phyloP scores from a whole-genome alignment of 1,140 invertebrate genomes.

The Calliphora vicina region DNA sequence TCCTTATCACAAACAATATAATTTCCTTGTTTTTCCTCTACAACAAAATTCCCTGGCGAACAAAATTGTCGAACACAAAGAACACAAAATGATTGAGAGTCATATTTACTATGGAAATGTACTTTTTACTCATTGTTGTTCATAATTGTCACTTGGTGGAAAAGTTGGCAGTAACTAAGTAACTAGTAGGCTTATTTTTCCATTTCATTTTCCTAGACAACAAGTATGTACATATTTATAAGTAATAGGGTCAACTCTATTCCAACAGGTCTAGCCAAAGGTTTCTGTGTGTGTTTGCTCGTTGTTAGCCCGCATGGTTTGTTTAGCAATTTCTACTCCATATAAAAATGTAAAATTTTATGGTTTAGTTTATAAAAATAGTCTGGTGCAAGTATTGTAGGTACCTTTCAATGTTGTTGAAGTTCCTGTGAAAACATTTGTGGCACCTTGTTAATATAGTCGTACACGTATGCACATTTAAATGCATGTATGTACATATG shows the following conservation, averaged over 20 bases:
- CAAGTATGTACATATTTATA: no score
- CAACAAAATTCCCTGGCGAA: not conserved
- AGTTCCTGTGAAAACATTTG: not conserved
- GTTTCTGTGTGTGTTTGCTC: not conserved
- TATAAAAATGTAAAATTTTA: not conserved
- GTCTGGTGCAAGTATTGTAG: no score
- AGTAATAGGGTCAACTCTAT: not conserved
- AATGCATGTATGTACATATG: not conserved
- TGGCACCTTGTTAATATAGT: not conserved
- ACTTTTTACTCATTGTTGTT: no score
- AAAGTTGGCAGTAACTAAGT: no score
- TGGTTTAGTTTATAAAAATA: not conserved
- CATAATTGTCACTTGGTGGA: no score
- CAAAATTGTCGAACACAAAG: no score
- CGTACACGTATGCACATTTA: not conserved
- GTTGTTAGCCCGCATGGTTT: not conserved
- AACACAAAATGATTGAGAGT: not conserved
- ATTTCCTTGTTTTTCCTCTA: constrained; percentile 14
- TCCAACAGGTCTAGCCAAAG: not conserved
- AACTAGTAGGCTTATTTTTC: no score
- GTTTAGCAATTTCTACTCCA: not conserved
- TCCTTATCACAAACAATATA: not conserved
- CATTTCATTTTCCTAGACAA: no score
- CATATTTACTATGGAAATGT: not conserved
- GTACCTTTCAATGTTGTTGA: not conserved